phyloP scores from a whole-genome alignment of 2,113 vertebrate genomes.

The Thryonomys swinderianus region DNA sequence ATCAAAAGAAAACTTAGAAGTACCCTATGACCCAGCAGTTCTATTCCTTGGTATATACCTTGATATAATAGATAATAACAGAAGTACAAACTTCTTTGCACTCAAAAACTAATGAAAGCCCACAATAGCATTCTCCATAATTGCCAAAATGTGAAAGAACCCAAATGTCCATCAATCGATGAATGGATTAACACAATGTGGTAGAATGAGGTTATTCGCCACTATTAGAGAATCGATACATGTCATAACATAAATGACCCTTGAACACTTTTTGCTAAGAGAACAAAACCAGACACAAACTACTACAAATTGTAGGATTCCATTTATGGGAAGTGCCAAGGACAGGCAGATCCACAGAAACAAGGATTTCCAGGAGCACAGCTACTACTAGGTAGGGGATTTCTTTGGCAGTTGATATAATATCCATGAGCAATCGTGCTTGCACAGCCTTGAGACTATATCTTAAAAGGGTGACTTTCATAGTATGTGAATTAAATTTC shows the following conservation, averaged over 20 bases:
- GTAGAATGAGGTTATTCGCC: not conserved
- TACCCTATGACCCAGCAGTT: not conserved
- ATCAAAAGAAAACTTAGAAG: not conserved
- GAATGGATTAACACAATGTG: not conserved
- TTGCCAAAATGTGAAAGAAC: not conserved
- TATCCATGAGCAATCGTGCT: not conserved
- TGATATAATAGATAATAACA: no score
- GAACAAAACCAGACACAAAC: not conserved
- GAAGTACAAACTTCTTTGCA: not conserved
- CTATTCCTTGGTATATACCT: not conserved
- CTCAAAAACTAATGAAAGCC: not conserved
- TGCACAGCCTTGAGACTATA: not conserved
- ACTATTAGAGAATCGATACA: not conserved
- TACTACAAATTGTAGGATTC: not conserved
- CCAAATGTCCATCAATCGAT: not conserved
- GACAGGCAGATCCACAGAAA: not conserved
- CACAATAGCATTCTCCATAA: not conserved
- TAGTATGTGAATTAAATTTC: not conserved
- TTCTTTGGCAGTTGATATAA: not conserved
- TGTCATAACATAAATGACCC: not conserved
- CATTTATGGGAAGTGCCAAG: not conserved
- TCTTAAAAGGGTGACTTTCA: not conserved
- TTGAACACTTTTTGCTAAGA: not conserved
- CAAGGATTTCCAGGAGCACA: not conserved
- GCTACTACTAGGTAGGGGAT: not conserved